Evolutionary conservation across 2,797 vertebrate genomes (phyloP).

Genomic region (Enteromius viviparus): DNA sequence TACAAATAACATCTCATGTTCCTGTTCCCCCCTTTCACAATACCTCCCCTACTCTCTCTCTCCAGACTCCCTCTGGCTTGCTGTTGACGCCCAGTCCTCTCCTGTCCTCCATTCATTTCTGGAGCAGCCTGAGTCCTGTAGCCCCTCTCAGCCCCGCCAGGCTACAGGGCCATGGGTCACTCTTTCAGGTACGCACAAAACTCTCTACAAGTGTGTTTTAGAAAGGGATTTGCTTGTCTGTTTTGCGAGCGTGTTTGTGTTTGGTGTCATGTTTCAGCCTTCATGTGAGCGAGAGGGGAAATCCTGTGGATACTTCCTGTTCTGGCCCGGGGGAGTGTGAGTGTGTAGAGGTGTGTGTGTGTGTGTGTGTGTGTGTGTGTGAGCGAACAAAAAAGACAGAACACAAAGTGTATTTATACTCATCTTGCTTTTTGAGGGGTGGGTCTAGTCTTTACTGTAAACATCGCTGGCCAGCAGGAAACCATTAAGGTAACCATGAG

Average conservation of each 20-base stretch:
- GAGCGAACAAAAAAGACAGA: not conserved
- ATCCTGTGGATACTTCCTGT: conserved; percentile 70
- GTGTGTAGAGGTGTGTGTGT: conserved; percentile 43
- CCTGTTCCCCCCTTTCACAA: conserved; percentile 20
- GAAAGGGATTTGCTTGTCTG: conserved; percentile 14
- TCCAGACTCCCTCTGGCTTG: conserved; percentile 91
- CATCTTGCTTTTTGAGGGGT: conserved; percentile 50
- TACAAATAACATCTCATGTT: conserved; percentile 31
- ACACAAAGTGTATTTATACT: conserved; percentile 35
- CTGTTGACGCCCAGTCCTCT: conserved; percentile 92
- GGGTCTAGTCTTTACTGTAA: conserved; percentile 53
- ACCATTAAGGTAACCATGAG: conserved; percentile 52
- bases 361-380: not conserved
- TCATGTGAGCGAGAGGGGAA: conserved; percentile 64
- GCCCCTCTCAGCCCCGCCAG: conserved; percentile 93
- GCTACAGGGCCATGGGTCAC: conserved; percentile 88
- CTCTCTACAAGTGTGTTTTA: not conserved
- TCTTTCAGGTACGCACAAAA: conserved; percentile 87
- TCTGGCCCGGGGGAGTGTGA: conserved; percentile 62
- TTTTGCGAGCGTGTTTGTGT: conserved; percentile 45
- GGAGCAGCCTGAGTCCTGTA: conserved; percentile 94
- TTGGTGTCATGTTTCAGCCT: conserved; percentile 63
- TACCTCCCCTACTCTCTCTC: conserved; percentile 39
- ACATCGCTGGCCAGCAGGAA: conserved; percentile 61
- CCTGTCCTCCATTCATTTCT: conserved; percentile 94